These are phyloP conservation scores for Struthio camelus DNA, from an alignment of 2,113 vertebrate genomes.

Conservation along the genomic window DNA sequence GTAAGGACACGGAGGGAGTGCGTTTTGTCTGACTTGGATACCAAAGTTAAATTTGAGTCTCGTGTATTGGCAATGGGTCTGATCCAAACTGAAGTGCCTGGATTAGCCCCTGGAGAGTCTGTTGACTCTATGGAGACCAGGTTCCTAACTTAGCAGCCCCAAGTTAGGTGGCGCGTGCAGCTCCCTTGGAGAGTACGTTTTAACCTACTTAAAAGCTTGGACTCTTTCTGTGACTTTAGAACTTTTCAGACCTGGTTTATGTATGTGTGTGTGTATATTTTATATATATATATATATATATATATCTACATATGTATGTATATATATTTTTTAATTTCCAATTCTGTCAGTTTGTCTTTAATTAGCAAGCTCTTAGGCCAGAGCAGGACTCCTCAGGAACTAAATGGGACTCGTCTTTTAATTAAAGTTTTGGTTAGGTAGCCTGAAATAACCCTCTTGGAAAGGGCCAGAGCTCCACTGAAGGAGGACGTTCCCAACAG, in stretches of 20 bases:
- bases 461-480: neutral
- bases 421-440: constrained; percentile 14
- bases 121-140: neutral
- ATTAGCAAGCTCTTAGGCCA: constrained; percentile 66
- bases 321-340: neutral
- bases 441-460: constrained; percentile 53
- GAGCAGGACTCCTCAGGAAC: neutral
- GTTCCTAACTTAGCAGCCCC: neutral
- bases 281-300: no score
- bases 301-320: no score
- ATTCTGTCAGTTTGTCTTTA: constrained; percentile 46
- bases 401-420: constrained; percentile 43
- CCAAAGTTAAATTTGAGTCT: accelerated
- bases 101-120: neutral
- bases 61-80: accelerated
- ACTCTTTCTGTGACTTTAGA: neutral
- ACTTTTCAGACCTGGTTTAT: constrained; percentile 57
- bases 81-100: neutral
- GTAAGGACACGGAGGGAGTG: accelerated
- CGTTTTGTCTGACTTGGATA: neutral
- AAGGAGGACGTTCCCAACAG: neutral
- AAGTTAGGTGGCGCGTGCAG: neutral
- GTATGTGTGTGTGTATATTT: no score
- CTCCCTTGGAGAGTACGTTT: accelerated
- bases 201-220: constrained; percentile 58